Conservation (phyloP, 2,888 invertebrate genomes). For the Pogonocherus hispidulus region DNA sequence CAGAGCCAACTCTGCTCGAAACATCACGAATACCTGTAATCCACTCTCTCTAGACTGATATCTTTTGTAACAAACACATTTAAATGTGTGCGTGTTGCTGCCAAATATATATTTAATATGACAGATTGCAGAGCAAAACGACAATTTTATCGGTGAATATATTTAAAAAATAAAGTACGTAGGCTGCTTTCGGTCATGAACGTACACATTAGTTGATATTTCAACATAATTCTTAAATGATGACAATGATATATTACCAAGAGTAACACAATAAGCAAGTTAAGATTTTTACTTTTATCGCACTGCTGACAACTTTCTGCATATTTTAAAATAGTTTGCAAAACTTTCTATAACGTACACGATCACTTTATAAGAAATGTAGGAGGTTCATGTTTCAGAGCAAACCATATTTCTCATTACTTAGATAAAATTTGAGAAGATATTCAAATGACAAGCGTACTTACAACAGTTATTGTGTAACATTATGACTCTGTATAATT, state of each 20-base stretch:
- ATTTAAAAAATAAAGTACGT: not conserved
- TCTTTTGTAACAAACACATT: too few species aligned
- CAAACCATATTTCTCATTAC: not conserved
- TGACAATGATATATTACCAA: slow-evolving; percentile 1
- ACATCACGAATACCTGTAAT: too few species aligned
- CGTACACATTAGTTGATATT: not conserved
- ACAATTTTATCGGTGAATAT: not conserved
- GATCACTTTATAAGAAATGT: too few species aligned
- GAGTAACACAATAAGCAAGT: not conserved
- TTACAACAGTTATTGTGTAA: too few species aligned
- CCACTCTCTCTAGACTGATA: too few species aligned
- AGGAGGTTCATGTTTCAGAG: not conserved
- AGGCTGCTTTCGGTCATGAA: not conserved
- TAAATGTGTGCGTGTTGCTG: not conserved
- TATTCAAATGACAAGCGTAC: too few species aligned
- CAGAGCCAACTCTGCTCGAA: too few species aligned
- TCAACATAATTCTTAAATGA: not conserved
- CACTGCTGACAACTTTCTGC: not conserved
- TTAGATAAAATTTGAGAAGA: too few species aligned
- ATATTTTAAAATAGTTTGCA: not conserved
- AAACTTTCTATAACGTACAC: not conserved
- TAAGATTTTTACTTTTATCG: slow-evolving; percentile 1
- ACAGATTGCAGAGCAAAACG: not conserved
- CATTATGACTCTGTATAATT: too few species aligned
- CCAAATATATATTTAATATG: not conserved